These are phyloP conservation scores for Agrilus planipennis DNA, from an alignment of 1,140 invertebrate genomes.

Conservation along the genomic window DNA sequence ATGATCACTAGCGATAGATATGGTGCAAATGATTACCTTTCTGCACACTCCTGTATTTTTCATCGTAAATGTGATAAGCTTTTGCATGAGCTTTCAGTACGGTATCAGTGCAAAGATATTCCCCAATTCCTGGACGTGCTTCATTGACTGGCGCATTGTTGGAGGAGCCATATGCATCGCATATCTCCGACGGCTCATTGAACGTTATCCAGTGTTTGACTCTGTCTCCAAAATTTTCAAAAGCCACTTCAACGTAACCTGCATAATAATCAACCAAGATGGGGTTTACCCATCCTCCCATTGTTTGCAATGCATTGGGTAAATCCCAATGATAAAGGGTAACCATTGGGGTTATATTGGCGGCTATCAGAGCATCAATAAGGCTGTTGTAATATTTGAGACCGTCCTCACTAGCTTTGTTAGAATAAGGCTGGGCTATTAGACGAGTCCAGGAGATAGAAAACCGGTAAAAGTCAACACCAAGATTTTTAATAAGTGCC, in stretches of 20 bases:
- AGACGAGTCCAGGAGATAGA: slow-evolving; percentile 46
- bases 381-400: slow-evolving; percentile 49
- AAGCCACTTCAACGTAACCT: slow-evolving; percentile 27
- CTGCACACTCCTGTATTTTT: slow-evolving; percentile 29
- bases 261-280: slow-evolving; percentile 27
- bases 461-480: too few species aligned
- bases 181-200: slow-evolving; percentile 33
- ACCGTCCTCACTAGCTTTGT: slow-evolving; percentile 36
- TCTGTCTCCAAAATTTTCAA: slow-evolving; percentile 18
- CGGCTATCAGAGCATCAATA: slow-evolving; percentile 39
- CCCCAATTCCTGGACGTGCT: slow-evolving; percentile 35
- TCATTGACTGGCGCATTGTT: not conserved
- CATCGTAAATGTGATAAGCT: slow-evolving; percentile 39
- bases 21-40: too few species aligned
- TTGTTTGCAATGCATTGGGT: slow-evolving; percentile 42
- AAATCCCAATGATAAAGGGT: slow-evolving; percentile 29
- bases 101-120: slow-evolving; percentile 39
- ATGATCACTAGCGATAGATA: too few species aligned
- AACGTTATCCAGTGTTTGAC: slow-evolving; percentile 41
- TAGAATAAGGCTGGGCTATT: slow-evolving; percentile 9
- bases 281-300: slow-evolving; percentile 27
- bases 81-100: slow-evolving; percentile 40
- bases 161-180: not conserved
- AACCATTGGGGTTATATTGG: slow-evolving; percentile 23
- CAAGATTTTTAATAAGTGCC: slow-evolving; percentile 31